Percentiles rank a stretch among this genome's conserved stretches.
These are phyloP conservation scores for Amphimedon queenslandica DNA, from an alignment of 37 sponge, comb jelly and placozoan genomes.

Conservation along the genomic window DNA sequence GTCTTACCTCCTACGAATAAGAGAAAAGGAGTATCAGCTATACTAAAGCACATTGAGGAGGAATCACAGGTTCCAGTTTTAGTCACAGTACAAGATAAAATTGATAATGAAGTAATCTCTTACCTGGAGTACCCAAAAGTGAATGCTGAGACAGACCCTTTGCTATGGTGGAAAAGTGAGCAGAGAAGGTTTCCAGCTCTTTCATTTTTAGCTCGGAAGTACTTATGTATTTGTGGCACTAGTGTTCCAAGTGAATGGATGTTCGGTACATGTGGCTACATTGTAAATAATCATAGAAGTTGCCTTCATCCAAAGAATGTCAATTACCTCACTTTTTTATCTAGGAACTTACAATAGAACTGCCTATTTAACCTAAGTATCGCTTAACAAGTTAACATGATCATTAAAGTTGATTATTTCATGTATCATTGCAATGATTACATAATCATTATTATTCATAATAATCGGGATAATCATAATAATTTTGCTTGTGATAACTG, in stretches of 20 bases:
- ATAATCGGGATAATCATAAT: too few species aligned
- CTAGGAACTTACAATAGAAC: slow-evolving; percentile 38
- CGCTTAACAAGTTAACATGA: too few species aligned
- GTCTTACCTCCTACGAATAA: not conserved
- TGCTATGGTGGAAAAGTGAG: slow-evolving; percentile 12
- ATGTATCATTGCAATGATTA: too few species aligned
- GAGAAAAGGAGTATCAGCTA: slow-evolving; percentile 28
- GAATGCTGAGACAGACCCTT: not conserved
- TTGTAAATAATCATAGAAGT: slow-evolving; percentile 13
- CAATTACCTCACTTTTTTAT: slow-evolving; percentile 16
- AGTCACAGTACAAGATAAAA: not conserved
- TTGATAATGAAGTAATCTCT: slow-evolving; percentile 6
- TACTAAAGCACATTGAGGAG: slow-evolving; percentile 13
- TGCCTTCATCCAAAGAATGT: slow-evolving; percentile 31
- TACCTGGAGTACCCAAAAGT: slow-evolving; percentile 15
- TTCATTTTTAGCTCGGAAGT: not conserved
- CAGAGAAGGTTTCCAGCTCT: not conserved
- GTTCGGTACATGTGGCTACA: slow-evolving; percentile 31
- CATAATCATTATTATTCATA: too few species aligned
- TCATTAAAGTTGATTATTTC: too few species aligned
- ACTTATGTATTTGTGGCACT: slow-evolving; percentile 9
- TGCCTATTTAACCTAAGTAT: too few species aligned
- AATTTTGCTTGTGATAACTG: too few species aligned
- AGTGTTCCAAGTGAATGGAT: slow-evolving; percentile 42
- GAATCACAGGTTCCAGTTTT: not conserved